These are phyloP conservation scores for Silurus glanis DNA, from an alignment of 2,113 vertebrate species.

Conservation along the genomic window DNA sequence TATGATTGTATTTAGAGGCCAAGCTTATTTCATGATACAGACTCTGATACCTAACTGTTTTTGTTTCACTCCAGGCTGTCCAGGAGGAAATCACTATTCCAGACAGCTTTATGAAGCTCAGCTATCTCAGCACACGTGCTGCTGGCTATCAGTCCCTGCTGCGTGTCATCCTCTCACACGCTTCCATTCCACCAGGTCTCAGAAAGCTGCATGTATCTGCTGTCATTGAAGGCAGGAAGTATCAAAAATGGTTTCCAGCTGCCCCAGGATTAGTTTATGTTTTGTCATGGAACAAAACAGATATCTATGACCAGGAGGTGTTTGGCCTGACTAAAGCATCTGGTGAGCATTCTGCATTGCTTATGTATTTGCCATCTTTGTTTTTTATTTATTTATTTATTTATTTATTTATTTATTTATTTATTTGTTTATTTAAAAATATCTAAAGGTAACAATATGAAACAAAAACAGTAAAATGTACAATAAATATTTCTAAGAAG, in stretches of 20 bases:
- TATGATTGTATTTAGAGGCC: not conserved
- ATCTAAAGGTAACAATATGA: too few species aligned
- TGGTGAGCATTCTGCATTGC: slow-evolving; percentile 70
- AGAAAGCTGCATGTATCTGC: slow-evolving; percentile 89
- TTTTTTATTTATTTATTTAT: too few species aligned
- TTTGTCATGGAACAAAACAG: slow-evolving; percentile 95
- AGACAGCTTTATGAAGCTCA: slow-evolving; percentile 88
- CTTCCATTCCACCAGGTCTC: slow-evolving; percentile 80
- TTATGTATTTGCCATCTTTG: too few species aligned
- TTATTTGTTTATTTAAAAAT: too few species aligned
- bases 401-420: too few species aligned
- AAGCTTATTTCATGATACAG: not conserved
- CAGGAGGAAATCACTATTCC: slow-evolving; percentile 91
- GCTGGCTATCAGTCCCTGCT: slow-evolving; percentile 90
- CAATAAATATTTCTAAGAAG: too few species aligned
- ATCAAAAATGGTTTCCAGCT: slow-evolving; percentile 94
- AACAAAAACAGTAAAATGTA: too few species aligned
- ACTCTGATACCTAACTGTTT: not conserved
- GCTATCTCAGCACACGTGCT: slow-evolving; percentile 90
- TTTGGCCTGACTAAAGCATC: slow-evolving; percentile 88
- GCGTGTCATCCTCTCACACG: slow-evolving; percentile 86
- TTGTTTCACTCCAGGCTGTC: slow-evolving; percentile 78
- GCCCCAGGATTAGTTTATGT: slow-evolving; percentile 85
- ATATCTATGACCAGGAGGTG: slow-evolving; percentile 94
- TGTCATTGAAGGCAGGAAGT: slow-evolving; percentile 86